Evolutionary conservation across 2,113 vertebrate species (phyloP).

Genomic region (Coryphaenoides rupestris): DNA sequence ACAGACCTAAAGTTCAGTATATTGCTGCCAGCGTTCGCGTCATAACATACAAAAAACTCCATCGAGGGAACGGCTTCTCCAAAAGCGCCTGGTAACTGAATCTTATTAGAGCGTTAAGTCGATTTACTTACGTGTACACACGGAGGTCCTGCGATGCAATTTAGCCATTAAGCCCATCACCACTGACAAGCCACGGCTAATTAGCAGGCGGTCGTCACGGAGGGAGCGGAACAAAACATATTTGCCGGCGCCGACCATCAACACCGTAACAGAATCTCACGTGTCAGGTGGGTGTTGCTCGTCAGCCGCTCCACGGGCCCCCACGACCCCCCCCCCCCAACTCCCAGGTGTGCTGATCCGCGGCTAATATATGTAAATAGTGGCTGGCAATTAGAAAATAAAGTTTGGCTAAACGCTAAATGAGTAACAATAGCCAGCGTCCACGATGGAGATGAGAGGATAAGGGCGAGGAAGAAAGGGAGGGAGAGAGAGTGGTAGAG

Average conservation of each 20-base stretch:
- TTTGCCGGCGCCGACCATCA: constrained; percentile 59
- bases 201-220: constrained; percentile 58
- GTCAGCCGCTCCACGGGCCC: too few relatives aligned
- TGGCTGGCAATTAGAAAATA: too few relatives aligned
- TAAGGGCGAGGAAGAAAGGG: too few relatives aligned
- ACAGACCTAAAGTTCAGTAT: too few relatives aligned
- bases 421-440: too few relatives aligned
- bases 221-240: constrained; percentile 58
- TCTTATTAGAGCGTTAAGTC: constrained; percentile 73
- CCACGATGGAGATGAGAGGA: too few relatives aligned
- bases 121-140: constrained; percentile 67
- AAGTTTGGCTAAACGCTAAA: too few relatives aligned
- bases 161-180: constrained; percentile 71
- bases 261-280: constrained; percentile 36
- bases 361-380: too few relatives aligned
- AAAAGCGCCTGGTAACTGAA: constrained; percentile 64
- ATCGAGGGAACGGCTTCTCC: constrained; percentile 52
- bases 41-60: constrained; percentile 47
- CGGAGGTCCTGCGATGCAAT: constrained; percentile 66
- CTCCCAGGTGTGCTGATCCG: too few relatives aligned
- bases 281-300: constrained; percentile 45
- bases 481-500: neutral
- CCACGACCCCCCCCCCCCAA: too few relatives aligned
- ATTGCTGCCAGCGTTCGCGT: constrained; percentile 35
- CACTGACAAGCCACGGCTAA: constrained; percentile 69